Conservation (phyloP, 2,113 vertebrate genomes). For the Muscicapa adusta region DNA sequence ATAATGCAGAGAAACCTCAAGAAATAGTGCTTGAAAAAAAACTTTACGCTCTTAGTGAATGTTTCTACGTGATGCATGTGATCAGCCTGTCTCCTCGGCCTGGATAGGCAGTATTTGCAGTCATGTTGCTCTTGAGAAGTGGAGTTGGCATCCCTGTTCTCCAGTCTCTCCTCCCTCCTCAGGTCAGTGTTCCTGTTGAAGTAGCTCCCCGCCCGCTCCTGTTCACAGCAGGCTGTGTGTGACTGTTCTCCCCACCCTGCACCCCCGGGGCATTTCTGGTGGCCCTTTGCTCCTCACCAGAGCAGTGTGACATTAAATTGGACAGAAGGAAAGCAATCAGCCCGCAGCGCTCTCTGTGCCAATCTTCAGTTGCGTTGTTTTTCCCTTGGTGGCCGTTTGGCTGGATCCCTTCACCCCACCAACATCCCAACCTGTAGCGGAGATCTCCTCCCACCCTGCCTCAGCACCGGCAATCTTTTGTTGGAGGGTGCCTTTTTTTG, state of each 20-base stretch:
- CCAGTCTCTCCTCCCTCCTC: conserved; percentile 24
- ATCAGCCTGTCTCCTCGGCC: conserved; percentile 19
- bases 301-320: background rate
- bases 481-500: conserved; percentile 63
- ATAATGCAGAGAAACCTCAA: conserved; percentile 34
- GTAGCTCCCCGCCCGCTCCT: background rate
- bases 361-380: background rate
- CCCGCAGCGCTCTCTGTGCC: conserved; percentile 20
- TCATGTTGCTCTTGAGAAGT: conserved; percentile 28
- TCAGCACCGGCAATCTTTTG: background rate
- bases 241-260: background rate
- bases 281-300: background rate
- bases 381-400: background rate
- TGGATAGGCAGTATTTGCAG: background rate
- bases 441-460: background rate
- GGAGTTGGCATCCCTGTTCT: conserved; percentile 42
- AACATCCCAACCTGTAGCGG: background rate
- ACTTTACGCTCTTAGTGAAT: background rate
- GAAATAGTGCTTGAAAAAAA: conserved; percentile 56
- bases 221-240: conserved; percentile 53
- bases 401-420: conserved; percentile 22
- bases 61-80: conserved; percentile 15
- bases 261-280: background rate
- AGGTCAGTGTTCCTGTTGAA: conserved; percentile 7
- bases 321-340: background rate